These are phyloP conservation scores for Drosophila basisetae DNA, from an alignment of 2,888 invertebrate species.

Conservation along the genomic window DNA sequence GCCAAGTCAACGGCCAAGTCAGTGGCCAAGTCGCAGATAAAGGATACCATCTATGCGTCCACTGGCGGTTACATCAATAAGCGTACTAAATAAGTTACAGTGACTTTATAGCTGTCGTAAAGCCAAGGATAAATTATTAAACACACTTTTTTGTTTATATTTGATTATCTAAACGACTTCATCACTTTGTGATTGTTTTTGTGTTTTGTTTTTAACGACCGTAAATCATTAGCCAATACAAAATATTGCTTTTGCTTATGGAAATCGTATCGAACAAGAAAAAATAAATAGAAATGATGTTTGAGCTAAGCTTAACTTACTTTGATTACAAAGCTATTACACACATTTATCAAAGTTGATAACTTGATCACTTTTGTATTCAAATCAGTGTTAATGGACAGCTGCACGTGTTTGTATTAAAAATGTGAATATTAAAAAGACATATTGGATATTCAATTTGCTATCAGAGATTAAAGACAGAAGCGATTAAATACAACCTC, in stretches of 20 bases:
- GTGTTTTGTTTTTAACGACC: conserved; percentile 35
- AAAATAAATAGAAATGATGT: background rate
- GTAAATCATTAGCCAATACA: conserved; percentile 32
- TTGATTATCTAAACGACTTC: conserved; percentile 22
- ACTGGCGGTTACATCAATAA: conserved; percentile 76
- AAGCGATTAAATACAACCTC: background rate
- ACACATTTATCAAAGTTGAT: background rate
- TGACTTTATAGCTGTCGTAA: conserved; percentile 32
- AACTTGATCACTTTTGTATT: background rate
- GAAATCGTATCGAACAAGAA: conserved; percentile 32
- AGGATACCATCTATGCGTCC: conserved; percentile 63
- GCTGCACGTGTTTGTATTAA: background rate
- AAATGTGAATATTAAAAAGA: background rate
- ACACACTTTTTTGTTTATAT: conserved; percentile 20
- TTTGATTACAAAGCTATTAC: background rate
- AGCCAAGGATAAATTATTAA: conserved; percentile 64
- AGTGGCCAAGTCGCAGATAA: conserved; percentile 28
- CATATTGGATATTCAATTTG: background rate
- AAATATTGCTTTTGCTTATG: conserved; percentile 52
- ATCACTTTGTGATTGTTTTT: conserved; percentile 41
- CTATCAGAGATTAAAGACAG: background rate
- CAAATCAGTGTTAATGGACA: background rate
- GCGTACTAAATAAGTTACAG: conserved; percentile 43
- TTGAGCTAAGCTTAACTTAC: background rate
- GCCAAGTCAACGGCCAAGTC: background rate